These are phyloP conservation scores for Eumeta japonica DNA, from an alignment of 1,140 invertebrate species.

Conservation along the genomic window DNA sequence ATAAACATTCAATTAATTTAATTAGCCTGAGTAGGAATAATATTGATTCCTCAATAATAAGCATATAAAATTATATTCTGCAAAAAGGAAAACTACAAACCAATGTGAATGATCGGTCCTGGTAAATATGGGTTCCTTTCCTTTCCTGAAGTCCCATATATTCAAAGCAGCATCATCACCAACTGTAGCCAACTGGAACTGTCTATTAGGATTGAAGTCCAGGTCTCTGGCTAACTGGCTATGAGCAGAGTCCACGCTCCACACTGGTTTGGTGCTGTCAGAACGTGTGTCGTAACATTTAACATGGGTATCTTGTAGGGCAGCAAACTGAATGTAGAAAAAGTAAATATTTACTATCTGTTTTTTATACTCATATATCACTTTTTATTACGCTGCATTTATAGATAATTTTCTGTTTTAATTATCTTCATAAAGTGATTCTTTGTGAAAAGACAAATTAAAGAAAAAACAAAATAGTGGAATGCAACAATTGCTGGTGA, in stretches of 20 bases:
- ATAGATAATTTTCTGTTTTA: too few species aligned
- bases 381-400: neutral
- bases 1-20: too few species aligned
- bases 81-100: slow-evolving; percentile 60
- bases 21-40: too few species aligned
- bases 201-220: slow-evolving; percentile 94
- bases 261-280: slow-evolving; percentile 67
- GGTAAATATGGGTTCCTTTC: slow-evolving; percentile 73
- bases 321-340: slow-evolving; percentile 64
- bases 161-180: slow-evolving; percentile 93
- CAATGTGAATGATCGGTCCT: slow-evolving; percentile 93
- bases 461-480: neutral
- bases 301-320: slow-evolving; percentile 80
- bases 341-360: neutral
- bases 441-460: too few species aligned
- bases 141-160: slow-evolving; percentile 93
- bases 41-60: too few species aligned
- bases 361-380: neutral
- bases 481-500: too few species aligned
- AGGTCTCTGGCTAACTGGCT: slow-evolving; percentile 85
- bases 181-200: slow-evolving; percentile 89
- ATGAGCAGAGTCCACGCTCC: slow-evolving; percentile 85
- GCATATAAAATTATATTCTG: too few species aligned
- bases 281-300: slow-evolving; percentile 84
- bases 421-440: too few species aligned